Evolutionary conservation across 2,797 vertebrate species (phyloP), one percentile per base, ranked within the genome.

Genomic region (Rhabdophis nuchalis): DNA sequence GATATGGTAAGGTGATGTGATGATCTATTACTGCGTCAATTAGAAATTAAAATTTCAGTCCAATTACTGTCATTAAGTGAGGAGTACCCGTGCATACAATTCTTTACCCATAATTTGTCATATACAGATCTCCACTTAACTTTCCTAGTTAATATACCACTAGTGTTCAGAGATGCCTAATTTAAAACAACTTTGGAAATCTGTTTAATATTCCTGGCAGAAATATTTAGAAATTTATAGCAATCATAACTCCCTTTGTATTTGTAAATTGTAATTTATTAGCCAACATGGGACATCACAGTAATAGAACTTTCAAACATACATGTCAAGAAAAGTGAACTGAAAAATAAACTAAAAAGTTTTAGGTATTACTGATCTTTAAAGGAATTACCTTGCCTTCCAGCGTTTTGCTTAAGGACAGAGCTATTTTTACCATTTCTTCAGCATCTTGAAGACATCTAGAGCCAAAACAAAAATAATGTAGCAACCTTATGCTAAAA

Each of bases 371-470:
- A 87, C 32, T 64, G 16, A 32, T 52, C 1, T 77, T 41, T 20
- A 52, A 89, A 29, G 52, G 88, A 96, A 97, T 98, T 94, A 99
- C 99, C 97, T 98, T 98, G 95, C 96, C 98, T 95, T 97, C 98
- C 93, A 99, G 96, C 46, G 97, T 98, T 95, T 97, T 97, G 93
- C 97, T 98, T 93, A 99, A 89, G 94, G 98, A 98, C 93, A 97
- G 94, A 29, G 98, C 98, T 92, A 99, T 96, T 96, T 98, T 99
- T 96, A 99, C 94, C 95, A 99, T 97, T 94, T 98, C 98, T 92
- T 99, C 98, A 60, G 98, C 98, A 97, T 99, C 99, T 94, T 99
- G 98, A 95, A 97, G 98, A 96, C 98, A 99, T 94, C 99, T 99
- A 97, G 91, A 93, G 90, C 95, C 29, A 91, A 90, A 46, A 64